Evolutionary conservation across 2,113 vertebrate species (phyloP).

Genomic region (Nymphicus hollandicus): DNA sequence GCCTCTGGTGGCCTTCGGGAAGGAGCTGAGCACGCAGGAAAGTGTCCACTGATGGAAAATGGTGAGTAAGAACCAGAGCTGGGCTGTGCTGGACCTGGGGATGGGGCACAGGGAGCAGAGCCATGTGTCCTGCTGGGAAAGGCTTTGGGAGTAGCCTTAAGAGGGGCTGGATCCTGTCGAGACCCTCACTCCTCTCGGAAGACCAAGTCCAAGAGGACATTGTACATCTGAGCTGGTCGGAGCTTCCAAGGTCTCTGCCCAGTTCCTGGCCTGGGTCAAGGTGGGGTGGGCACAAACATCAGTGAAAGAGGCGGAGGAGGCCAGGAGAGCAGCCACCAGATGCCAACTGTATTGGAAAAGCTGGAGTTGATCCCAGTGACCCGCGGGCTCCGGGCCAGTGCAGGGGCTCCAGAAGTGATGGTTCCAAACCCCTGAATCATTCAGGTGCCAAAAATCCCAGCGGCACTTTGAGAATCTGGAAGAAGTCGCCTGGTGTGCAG

Average conservation of each 20-base stretch:
- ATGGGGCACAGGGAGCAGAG: accelerated
- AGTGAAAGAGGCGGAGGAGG: background rate
- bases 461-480: background rate
- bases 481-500: background rate
- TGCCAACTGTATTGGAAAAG: background rate
- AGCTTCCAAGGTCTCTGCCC: background rate
- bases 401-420: background rate
- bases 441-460: background rate
- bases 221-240: background rate
- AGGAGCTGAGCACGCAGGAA: background rate
- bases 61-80: slow-evolving; percentile 12
- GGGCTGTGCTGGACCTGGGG: background rate
- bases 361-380: background rate
- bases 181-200: background rate
- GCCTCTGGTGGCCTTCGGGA: background rate
- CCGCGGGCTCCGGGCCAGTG: background rate
- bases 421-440: background rate
- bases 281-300: background rate
- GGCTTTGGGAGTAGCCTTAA: background rate
- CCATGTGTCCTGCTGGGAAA: accelerated
- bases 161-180: background rate
- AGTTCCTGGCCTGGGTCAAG: background rate
- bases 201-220: background rate
- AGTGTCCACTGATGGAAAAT: background rate
- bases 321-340: background rate